A percentile compares a stretch with the other conserved stretches of the same genome.
Evolutionary conservation across 1,140 invertebrate species (phyloP).

Genomic region (Samia ricini): DNA sequence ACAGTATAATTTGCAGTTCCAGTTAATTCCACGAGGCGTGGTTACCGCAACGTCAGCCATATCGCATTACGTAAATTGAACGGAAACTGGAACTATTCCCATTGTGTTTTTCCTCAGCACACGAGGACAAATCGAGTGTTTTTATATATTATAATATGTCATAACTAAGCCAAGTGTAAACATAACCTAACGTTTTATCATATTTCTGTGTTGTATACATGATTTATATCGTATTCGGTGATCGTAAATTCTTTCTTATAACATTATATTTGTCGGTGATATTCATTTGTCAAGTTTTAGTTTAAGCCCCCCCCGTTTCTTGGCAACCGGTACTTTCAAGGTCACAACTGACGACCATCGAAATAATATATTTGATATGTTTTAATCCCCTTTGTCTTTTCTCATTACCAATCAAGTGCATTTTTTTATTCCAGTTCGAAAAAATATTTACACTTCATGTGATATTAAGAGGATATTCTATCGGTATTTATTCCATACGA

Average conservation of each 20-base stretch:
- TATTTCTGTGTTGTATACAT: neutral
- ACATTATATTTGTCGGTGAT: neutral
- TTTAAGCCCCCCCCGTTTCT: no score
- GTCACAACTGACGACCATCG: no score
- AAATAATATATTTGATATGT: no score
- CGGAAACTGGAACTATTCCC: conserved; percentile 26
- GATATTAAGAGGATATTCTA: no score
- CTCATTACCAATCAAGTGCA: no score
- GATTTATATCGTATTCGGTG: neutral
- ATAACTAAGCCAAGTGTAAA: conserved; percentile 1
- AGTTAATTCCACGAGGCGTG: neutral
- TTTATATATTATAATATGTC: conserved; percentile 14
- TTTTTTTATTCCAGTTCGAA: no score
- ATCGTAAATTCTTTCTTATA: neutral
- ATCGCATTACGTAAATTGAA: conserved; percentile 32
- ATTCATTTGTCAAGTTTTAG: no score
- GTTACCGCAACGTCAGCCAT: conserved; percentile 16
- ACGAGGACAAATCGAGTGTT: conserved; percentile 18
- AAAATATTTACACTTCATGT: no score
- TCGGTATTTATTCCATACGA: no score
- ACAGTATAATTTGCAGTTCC: neutral
- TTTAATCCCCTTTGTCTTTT: no score
- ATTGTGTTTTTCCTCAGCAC: conserved; percentile 26
- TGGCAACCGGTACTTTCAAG: no score
- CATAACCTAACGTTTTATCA: neutral